Evolutionary conservation across 2,888 invertebrate genomes (phyloP).

Genomic region (Meiosimyza decipiens): DNA sequence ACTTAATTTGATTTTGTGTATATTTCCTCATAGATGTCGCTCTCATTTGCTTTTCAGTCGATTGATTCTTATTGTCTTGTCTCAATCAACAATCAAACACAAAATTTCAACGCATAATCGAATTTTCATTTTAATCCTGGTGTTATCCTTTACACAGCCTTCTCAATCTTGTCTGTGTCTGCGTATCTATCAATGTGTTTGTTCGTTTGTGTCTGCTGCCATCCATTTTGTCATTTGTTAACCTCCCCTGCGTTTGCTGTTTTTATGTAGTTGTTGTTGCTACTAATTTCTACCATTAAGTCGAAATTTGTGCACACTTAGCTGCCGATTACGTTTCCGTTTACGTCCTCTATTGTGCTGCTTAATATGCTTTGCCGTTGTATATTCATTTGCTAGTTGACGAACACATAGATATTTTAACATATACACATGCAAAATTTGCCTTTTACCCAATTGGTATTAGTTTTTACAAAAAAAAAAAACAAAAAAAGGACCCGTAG

Average conservation of each 20-base stretch:
- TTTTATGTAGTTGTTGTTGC: neutral
- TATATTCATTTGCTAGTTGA: neutral
- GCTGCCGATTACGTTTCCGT: neutral
- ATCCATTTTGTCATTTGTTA: neutral
- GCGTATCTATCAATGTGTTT: neutral
- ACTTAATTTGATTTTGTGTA: too few species aligned
- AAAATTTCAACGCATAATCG: too few species aligned
- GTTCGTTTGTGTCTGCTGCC: neutral
- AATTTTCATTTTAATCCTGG: too few species aligned
- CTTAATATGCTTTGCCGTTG: neutral
- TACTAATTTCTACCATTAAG: neutral
- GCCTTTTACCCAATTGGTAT: neutral
- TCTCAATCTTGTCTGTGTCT: too few species aligned
- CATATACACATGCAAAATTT: neutral
- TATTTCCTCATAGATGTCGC: too few species aligned
- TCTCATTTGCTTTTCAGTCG: too few species aligned
- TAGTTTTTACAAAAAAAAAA: too few species aligned
- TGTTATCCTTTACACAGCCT: too few species aligned
- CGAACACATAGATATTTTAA: neutral
- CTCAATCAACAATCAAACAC: too few species aligned
- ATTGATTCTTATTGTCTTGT: too few species aligned
- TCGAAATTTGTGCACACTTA: constrained; percentile 10
- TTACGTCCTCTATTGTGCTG: neutral
- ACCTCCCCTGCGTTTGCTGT: neutral
- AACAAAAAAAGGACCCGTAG: too few species aligned